Base-by-base conservation (phyloP, 1,140 invertebrate genomes). In the Mizuhopecten yessoensis region DNA sequence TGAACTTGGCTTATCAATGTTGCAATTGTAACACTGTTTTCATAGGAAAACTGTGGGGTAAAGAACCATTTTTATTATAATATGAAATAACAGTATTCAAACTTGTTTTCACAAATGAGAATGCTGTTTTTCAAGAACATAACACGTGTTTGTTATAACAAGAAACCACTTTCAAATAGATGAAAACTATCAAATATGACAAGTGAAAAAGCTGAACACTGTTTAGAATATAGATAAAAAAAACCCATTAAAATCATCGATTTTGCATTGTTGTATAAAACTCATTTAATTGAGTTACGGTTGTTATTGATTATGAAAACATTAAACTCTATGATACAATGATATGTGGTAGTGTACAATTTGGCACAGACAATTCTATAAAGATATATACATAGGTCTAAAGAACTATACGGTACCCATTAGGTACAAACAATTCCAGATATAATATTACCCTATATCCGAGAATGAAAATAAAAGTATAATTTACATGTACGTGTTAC, bases 281-380 rank as follows among this genome's bases (percentile, higher is more conserved):
- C 20, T 10, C 45, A 49, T 49, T 49, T 10, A 10, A 39, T 39
- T 39, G 36, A 39, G 5, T 39, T 7, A 7, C 36, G 13, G 5
- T 39, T 39, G 36, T 5, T 39, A 39, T 75, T 75, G 0, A 75
- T 75, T 75, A n/a, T n/a, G n/a, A 75, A n/a, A n/a, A 75, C 3
- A 75, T 17, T 75, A 2, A 29, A 75, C 5, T 5, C 2, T 29
- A 75, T 75, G 29, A 29, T 17, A 29, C 57, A 75, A 75, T 49
- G 57, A 17, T 29, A 75, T 75, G n/a, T n/a, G 23, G 57, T 75
- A 29, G n/a, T n/a, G n/a, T n/a, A n/a, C n/a, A n/a, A n/a, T 75
- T 75, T 75, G 57, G 57, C 57, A 75, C 57, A 75, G n/a, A n/a
- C 11, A 75, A n/a, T 75, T 75, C 57, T n/a, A 75, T 75, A 75